Evolutionary conservation across 2,113 vertebrate species (phyloP), one percentile per base, ranked within the genome.

Genomic region (Tragelaphus buxtoni): DNA sequence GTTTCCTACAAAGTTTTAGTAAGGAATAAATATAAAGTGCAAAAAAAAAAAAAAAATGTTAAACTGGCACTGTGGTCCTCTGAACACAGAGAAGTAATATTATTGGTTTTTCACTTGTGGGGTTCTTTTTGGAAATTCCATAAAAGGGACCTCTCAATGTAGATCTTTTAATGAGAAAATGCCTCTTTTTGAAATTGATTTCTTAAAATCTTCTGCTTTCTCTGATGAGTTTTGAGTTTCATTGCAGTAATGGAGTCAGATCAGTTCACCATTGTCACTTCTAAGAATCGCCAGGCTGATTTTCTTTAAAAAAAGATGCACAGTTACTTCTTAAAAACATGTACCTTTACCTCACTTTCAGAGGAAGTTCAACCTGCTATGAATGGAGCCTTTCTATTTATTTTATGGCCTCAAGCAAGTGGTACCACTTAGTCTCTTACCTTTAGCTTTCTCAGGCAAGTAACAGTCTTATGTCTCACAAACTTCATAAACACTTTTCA

Each of bases 131-230:
- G 22, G 22, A 91, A 14, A 2, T 88, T 58, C 20, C 30, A 61
- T 76, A 47, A 20, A 81, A 51, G 35, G 12, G 5, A 24, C 39
- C 3, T 77, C 35, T 63, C n/a, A 51, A 12, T 65, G 20, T 45
- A 56, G 30, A 85, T 74, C 58, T 69, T 91, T 86, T 60, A 94
- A 91, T 91, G 14, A 87, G 32, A 90, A 93, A 95, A 88, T 88
- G 45, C 17, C 35, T 80, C 47, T 76, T 58, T 76, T 90, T 49
- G 92, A 79, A 77, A 85, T 1, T 81, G 22, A 42, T 24, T 89
- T 89, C 53, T 85, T 80, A 74, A 97, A 72, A 80, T 51, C 7
- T 60, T 56, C 47, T 26, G 13, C 26, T 84, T 30, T 85, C 56
- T 51, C 60, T 56, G 26, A 63, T 56, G 32, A 63, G 16, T 20